phyloP scores from a whole-genome alignment of 2,888 invertebrate genomes.

The Apodemia hepburni region DNA sequence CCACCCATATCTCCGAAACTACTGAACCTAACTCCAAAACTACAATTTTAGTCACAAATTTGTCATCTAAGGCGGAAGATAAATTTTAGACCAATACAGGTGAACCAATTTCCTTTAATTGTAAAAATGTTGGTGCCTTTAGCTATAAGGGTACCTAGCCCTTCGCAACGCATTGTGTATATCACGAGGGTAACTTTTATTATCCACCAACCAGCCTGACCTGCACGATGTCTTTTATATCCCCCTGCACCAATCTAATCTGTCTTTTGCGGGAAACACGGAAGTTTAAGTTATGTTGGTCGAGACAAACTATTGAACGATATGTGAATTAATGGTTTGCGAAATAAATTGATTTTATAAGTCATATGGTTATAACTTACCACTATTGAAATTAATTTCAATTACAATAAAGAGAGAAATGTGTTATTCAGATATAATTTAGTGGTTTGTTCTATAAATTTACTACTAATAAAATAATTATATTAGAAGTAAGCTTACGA shows the following conservation, averaged over 20 bases:
- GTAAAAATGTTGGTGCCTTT: conserved; percentile 29
- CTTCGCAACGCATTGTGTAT: conserved; percentile 67
- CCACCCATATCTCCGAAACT: too few species aligned
- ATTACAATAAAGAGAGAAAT: background rate
- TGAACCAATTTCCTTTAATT: background rate
- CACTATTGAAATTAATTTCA: background rate
- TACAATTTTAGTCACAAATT: too few species aligned
- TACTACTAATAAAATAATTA: too few species aligned
- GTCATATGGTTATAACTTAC: conserved; percentile 32
- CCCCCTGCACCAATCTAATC: conserved; percentile 30
- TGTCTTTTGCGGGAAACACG: conserved; percentile 37
- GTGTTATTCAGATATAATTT: background rate
- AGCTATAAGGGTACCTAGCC: conserved; percentile 60
- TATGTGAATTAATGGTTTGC: conserved; percentile 72
- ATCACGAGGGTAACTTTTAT: conserved; percentile 72
- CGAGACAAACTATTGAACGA: conserved; percentile 57
- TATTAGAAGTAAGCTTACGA: background rate
- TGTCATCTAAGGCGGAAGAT: too few species aligned
- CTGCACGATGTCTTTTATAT: conserved; percentile 47
- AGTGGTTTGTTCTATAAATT: too few species aligned
- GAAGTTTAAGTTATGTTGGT: conserved; percentile 41
- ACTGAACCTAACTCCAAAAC: too few species aligned
- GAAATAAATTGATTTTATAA: conserved; percentile 71
- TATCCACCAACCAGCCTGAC: conserved; percentile 48
- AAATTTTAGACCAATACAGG: background rate